A percentile compares a stretch with the other conserved stretches of the same genome.
Conservation (phyloP, 1,140 invertebrate species). For the Apis cerana region DNA sequence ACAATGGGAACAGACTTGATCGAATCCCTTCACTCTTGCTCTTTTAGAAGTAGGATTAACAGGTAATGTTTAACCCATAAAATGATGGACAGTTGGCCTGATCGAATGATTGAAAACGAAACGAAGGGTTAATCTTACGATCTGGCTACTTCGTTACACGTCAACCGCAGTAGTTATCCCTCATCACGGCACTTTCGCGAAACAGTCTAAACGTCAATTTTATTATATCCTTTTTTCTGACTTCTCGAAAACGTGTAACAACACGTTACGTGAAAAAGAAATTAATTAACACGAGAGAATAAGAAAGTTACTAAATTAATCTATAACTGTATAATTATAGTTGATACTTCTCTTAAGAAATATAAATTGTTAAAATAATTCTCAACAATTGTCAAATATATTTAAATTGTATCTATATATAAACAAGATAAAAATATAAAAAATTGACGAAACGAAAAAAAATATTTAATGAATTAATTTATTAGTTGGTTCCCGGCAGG, state of each 20-base stretch:
- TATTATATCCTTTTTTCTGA: not conserved
- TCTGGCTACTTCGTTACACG: conserved; percentile 56
- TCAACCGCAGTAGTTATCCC: conserved; percentile 56
- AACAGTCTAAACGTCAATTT: conserved; percentile 5
- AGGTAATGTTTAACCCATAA: conserved; percentile 53
- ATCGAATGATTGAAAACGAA: conserved; percentile 53
- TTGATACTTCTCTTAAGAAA: too few relatives aligned
- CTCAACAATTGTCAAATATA: too few relatives aligned
- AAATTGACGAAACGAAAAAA: not conserved
- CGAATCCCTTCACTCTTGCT: conserved; percentile 1
- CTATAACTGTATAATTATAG: too few relatives aligned
- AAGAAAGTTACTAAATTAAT: too few relatives aligned
- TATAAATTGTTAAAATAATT: too few relatives aligned
- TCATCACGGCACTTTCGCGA: not conserved
- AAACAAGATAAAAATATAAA: not conserved
- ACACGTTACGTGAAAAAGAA: too few relatives aligned
- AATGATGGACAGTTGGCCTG: conserved; percentile 21
- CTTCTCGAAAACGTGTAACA: not conserved
- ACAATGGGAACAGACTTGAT: not conserved
- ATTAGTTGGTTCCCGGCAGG: not conserved
- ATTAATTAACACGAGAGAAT: too few relatives aligned
- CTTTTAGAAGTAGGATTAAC: conserved; percentile 30
- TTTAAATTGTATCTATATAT: too few relatives aligned
- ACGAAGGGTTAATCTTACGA: conserved; percentile 53
- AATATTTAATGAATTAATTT: not conserved